These are phyloP conservation scores for Bostrychus sinensis DNA, from an alignment of 2,113 vertebrate species.

Conservation along the genomic window DNA sequence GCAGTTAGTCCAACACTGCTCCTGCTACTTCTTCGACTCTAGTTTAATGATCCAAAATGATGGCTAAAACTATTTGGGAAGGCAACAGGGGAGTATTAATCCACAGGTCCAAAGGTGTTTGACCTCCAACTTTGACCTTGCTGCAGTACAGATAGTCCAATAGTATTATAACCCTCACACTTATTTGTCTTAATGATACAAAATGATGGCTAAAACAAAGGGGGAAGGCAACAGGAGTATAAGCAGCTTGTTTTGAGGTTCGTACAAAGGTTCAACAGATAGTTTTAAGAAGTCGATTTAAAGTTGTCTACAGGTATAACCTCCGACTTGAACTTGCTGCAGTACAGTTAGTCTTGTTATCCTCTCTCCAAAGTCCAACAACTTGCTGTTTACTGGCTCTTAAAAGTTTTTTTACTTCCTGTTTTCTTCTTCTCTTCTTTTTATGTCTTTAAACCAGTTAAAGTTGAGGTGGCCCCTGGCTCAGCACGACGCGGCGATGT, in stretches of 20 bases:
- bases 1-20: background rate
- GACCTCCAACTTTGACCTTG: background rate
- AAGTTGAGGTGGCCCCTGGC: slow-evolving; percentile 55
- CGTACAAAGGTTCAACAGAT: slow-evolving; percentile 1
- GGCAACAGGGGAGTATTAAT: background rate
- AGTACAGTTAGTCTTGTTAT: slow-evolving; percentile 22
- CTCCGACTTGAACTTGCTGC: background rate
- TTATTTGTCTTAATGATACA: background rate
- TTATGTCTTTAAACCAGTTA: slow-evolving; percentile 35
- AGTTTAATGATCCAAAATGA: background rate
- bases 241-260: slow-evolving; percentile 2
- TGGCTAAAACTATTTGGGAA: background rate
- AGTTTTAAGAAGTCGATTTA: slow-evolving; percentile 16
- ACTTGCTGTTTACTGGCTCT: slow-evolving; percentile 54
- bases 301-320: background rate
- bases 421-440: slow-evolving; percentile 20
- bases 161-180: background rate
- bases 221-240: slow-evolving; percentile 8
- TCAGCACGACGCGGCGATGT: slow-evolving; percentile 41
- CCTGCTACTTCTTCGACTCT: background rate
- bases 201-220: background rate
- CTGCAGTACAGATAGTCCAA: background rate
- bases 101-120: background rate
- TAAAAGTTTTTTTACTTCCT: slow-evolving; percentile 19
- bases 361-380: slow-evolving; percentile 41